Evolutionary conservation across 2,888 invertebrate species (phyloP).

Genomic region (Drosophila atroscutellata): DNA sequence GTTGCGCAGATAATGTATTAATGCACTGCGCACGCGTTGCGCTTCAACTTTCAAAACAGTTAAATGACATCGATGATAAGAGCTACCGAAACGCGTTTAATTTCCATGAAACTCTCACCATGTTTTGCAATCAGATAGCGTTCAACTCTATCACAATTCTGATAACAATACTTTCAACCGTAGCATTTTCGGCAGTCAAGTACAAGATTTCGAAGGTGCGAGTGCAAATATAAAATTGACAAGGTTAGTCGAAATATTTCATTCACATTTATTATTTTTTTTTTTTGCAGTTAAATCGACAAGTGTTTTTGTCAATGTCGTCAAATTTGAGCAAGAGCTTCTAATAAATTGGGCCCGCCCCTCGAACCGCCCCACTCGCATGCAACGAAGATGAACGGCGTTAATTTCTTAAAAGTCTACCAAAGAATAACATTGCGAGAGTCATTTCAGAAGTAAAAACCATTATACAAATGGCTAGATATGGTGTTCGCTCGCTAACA

Average conservation of each 20-base stretch:
- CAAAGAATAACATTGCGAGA: conserved; percentile 18
- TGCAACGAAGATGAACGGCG: conserved; percentile 61
- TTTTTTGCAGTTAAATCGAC: not conserved
- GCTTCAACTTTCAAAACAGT: conserved; percentile 25
- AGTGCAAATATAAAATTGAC: conserved; percentile 1
- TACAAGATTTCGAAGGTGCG: not conserved
- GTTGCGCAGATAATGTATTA: not conserved
- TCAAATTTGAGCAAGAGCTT: conserved; percentile 21
- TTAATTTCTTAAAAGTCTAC: conserved; percentile 65
- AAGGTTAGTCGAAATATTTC: conserved; percentile 38
- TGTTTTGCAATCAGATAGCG: conserved; percentile 41
- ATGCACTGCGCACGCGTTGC: not conserved
- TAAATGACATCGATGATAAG: conserved; percentile 36
- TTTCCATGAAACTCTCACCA: conserved; percentile 45
- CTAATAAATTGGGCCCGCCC: conserved; percentile 37
- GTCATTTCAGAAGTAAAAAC: conserved; percentile 7
- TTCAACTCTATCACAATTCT: conserved; percentile 34
- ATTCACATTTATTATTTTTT: conserved; percentile 8
- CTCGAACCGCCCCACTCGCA: conserved; percentile 2
- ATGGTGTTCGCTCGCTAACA: not conserved
- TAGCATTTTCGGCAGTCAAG: conserved; percentile 2
- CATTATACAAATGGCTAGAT: not conserved
- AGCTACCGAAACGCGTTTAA: conserved; percentile 32
- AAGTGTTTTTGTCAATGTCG: conserved; percentile 17
- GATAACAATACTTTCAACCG: conserved; percentile 12